Evolutionary conservation across 2,888 invertebrate genomes (phyloP).

Genomic region (Habroteleia sp.): DNA sequence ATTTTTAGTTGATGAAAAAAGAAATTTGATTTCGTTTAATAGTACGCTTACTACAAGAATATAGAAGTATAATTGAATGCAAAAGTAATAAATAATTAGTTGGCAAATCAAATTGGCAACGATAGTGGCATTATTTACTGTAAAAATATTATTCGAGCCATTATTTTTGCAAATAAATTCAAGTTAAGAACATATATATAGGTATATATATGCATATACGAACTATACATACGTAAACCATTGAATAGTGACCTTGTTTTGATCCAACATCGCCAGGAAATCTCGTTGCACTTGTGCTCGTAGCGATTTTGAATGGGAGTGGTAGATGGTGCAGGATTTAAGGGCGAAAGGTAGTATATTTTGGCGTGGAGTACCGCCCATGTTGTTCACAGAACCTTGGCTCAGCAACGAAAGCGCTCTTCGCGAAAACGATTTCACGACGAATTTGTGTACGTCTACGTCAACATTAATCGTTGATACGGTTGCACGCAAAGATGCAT

Average conservation of each 20-base stretch:
- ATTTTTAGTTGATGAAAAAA: too few relatives aligned
- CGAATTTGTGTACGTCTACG: slow-evolving; percentile 58
- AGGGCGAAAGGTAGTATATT: slow-evolving; percentile 76
- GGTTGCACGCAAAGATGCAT: slow-evolving; percentile 36
- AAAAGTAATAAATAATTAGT: too few relatives aligned
- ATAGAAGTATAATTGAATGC: too few relatives aligned
- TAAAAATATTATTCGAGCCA: slow-evolving; percentile 35
- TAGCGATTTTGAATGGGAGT: slow-evolving; percentile 63
- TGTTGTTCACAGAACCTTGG: slow-evolving; percentile 76
- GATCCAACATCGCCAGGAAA: slow-evolving; percentile 64
- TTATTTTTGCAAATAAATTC: slow-evolving; percentile 39
- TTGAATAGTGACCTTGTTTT: slow-evolving; percentile 74
- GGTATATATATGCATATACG: background rate
- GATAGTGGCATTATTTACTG: slow-evolving; percentile 20
- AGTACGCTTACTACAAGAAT: too few relatives aligned
- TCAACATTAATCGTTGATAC: slow-evolving; percentile 35
- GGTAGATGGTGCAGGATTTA: slow-evolving; percentile 70
- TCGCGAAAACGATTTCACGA: slow-evolving; percentile 74
- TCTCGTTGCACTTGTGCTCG: slow-evolving; percentile 60
- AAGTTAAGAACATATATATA: slow-evolving; percentile 16
- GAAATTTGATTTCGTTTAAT: too few relatives aligned
- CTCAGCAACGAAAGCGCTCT: slow-evolving; percentile 63
- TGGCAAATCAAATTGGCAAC: slow-evolving; percentile 35
- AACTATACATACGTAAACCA: slow-evolving; percentile 41
- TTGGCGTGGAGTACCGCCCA: slow-evolving; percentile 76